Base-by-base conservation (phyloP, 64 coral and sea anemone species). In the Pachyseris speciosa region DNA sequence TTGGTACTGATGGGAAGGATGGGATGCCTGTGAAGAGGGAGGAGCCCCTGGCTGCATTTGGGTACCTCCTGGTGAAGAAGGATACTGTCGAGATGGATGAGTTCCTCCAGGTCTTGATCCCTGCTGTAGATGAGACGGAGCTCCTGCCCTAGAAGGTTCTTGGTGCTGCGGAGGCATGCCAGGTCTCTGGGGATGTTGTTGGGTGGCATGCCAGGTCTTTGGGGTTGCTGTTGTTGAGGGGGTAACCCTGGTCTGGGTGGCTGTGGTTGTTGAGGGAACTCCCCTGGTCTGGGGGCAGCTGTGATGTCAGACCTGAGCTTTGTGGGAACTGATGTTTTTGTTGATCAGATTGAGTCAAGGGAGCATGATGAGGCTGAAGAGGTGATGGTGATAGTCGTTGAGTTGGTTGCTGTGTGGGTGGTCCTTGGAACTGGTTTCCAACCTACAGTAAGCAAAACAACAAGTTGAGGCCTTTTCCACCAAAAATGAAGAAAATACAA, bases 81-180 rank as follows among this genome's bases (percentile, higher is more conserved):
- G 37, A 88, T 40, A 77, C 45, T 47, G 77, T 30, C 49, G 73
- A 7, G 34, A 20, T 37, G n/a, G 63, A 30, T 37, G 22, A 16
- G 48, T 12, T 43, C 51, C 69, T 41, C 86, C 57, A 20, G 31
- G 34, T 12, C 30, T 49, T 71, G 66, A 51, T 27, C 26, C 42
- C 11, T 72, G 78, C 43, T 51, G 30, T 28, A 24, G 27, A 41
- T 83, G 89, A n/a, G 40, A 51, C 44, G 87, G 66, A 31, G 37
- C 74, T 22, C 65, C 78, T 38, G 78, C 78, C 60, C 67, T 86
- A 32, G 40, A 48, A 20, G 49, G 48, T 12, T 71, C 12, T 48
- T 77, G 85, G 0, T 73, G 69, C 17, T 91, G 88, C 20, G 88
- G 74, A 36, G 88, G 88, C 73, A 90, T 68, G 11, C 73, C 73